phyloP scores from a whole-genome alignment of 1,140 invertebrate genomes.

The Drosophila serrata region DNA sequence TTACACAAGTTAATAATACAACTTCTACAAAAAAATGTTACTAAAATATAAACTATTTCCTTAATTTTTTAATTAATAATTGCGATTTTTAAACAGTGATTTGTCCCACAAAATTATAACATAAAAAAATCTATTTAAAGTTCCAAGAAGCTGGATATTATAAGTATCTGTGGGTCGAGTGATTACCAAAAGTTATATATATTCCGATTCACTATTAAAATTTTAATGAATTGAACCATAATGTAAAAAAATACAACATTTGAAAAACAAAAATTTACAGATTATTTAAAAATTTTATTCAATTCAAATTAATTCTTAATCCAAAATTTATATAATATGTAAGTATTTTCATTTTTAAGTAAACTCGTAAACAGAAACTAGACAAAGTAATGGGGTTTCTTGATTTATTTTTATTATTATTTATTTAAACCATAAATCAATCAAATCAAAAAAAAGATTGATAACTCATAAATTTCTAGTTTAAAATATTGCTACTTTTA shows the following conservation, averaged over 20 bases:
- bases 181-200: no score
- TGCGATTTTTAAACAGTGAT: no score
- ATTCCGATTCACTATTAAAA: no score
- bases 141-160: no score
- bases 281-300: no score
- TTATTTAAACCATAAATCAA: background rate
- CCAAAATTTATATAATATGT: background rate
- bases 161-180: no score
- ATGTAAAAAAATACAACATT: no score
- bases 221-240: no score
- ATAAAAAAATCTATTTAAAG: no score
- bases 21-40: background rate
- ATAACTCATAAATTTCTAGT: accelerated
- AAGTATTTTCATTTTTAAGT: background rate
- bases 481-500: background rate
- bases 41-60: background rate
- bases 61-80: background rate
- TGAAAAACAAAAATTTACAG: no score
- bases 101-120: no score
- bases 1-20: background rate
- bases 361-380: background rate
- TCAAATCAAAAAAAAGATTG: background rate
- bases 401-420: background rate
- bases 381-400: background rate
- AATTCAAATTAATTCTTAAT: no score